Evolutionary conservation across 2,888 invertebrate species (phyloP).

Genomic region (Caradrina clavipalpis): DNA sequence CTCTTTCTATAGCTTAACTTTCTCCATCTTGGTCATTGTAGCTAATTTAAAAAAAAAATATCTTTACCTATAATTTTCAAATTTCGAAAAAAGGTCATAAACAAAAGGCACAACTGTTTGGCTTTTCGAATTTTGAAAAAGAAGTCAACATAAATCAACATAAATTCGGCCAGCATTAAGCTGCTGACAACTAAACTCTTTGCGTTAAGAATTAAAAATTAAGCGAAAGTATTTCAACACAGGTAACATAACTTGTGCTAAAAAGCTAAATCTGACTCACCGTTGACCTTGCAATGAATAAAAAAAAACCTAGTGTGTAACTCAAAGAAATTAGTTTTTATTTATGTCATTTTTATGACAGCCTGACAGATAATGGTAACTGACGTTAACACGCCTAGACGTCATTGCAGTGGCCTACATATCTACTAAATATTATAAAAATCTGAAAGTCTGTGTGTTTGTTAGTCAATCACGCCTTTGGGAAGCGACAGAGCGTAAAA

Average conservation of each 20-base stretch:
- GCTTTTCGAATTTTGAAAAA: conserved; percentile 6
- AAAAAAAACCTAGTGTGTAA: conserved; percentile 49
- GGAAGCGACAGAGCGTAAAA: conserved; percentile 49
- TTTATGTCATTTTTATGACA: conserved; percentile 65
- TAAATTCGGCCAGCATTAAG: conserved; percentile 36
- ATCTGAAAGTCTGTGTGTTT: conserved; percentile 49
- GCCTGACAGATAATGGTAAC: conserved; percentile 50
- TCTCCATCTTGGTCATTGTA: neutral
- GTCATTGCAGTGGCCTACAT: conserved; percentile 56
- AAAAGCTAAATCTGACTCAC: conserved; percentile 57
- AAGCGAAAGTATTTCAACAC: conserved; percentile 46
- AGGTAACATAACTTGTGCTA: conserved; percentile 58
- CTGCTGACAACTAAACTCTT: conserved; percentile 28
- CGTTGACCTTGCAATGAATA: conserved; percentile 54
- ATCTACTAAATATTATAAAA: conserved; percentile 47
- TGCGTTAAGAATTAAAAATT: conserved; percentile 35
- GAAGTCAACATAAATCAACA: neutral
- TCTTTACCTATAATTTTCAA: neutral
- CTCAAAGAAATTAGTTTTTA: conserved; percentile 60
- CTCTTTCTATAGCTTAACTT: neutral
- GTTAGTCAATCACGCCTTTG: conserved; percentile 43
- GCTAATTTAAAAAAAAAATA: neutral
- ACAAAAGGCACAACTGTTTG: neutral
- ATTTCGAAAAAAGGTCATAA: conserved; percentile 18
- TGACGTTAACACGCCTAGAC: conserved; percentile 55